These are phyloP conservation scores for Lagorchestes hirsutus DNA, from an alignment of 2,797 vertebrate genomes.

Conservation along the genomic window DNA sequence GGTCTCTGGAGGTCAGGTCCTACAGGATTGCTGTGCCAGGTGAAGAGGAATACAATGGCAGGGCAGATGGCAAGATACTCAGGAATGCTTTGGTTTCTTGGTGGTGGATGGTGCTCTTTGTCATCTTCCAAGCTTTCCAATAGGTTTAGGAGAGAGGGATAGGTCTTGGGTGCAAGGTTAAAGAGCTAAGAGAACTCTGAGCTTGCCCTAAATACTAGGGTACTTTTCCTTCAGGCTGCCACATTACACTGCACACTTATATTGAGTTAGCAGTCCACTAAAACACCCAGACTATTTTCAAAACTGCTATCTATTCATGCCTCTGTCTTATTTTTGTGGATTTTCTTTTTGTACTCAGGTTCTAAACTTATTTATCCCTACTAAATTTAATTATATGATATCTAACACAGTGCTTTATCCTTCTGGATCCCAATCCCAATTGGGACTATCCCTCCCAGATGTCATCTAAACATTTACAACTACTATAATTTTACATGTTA, in stretches of 20 bases:
- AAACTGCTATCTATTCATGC: too few relatives aligned
- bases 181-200: not conserved
- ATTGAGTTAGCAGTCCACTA: not conserved
- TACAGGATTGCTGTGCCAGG: too few relatives aligned
- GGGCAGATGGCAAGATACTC: too few relatives aligned
- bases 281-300: not conserved
- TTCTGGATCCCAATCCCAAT: not conserved
- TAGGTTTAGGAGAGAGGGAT: not conserved
- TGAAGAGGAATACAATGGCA: too few relatives aligned
- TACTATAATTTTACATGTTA: not conserved
- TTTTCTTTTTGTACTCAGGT: not conserved
- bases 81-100: too few relatives aligned
- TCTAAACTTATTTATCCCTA: too few relatives aligned
- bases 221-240: not conserved
- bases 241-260: not conserved
- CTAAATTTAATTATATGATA: not conserved
- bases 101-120: too few relatives aligned
- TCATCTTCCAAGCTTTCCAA: too few relatives aligned
- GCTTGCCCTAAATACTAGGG: not conserved
- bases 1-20: too few relatives aligned
- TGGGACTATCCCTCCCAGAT: not conserved
- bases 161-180: not conserved
- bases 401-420: not conserved
- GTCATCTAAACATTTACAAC: not conserved
- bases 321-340: too few relatives aligned